These are phyloP conservation scores for Phalloptychus januarius DNA, from an alignment of 2,797 vertebrate genomes.

Conservation along the genomic window DNA sequence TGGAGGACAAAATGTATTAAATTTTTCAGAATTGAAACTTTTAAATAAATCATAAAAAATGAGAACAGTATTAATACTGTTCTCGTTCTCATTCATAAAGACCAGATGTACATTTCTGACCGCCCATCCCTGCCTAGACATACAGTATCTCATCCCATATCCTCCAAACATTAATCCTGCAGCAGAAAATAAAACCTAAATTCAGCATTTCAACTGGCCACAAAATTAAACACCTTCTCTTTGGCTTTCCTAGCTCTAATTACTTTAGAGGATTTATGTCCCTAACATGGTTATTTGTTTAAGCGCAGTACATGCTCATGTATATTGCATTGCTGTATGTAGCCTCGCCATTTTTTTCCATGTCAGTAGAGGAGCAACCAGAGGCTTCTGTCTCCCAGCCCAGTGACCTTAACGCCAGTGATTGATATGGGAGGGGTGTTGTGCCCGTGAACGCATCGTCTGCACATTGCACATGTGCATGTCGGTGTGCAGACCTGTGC, in stretches of 20 bases:
- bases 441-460: constrained; percentile 13
- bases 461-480: neutral
- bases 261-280: constrained; percentile 57
- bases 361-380: constrained; percentile 35
- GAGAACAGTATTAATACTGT: neutral
- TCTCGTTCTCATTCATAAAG: no score
- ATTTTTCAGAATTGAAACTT: neutral
- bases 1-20: neutral
- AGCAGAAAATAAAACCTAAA: constrained; percentile 38
- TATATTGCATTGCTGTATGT: constrained; percentile 11
- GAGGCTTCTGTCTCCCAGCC: constrained; percentile 45
- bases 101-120: neutral
- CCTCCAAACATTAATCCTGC: constrained; percentile 55
- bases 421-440: constrained; percentile 47
- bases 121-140: constrained; percentile 30
- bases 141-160: constrained; percentile 7
- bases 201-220: constrained; percentile 46
- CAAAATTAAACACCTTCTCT: constrained; percentile 62
- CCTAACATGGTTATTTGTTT: constrained; percentile 41
- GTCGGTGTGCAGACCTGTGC: constrained; percentile 4
- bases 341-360: constrained; percentile 44
- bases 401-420: constrained; percentile 66
- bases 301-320: constrained; percentile 25
- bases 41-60: neutral
- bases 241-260: constrained; percentile 44